Conservation (phyloP, 2,797 vertebrate genomes). For the Schizopygopsis pylzovi region DNA sequence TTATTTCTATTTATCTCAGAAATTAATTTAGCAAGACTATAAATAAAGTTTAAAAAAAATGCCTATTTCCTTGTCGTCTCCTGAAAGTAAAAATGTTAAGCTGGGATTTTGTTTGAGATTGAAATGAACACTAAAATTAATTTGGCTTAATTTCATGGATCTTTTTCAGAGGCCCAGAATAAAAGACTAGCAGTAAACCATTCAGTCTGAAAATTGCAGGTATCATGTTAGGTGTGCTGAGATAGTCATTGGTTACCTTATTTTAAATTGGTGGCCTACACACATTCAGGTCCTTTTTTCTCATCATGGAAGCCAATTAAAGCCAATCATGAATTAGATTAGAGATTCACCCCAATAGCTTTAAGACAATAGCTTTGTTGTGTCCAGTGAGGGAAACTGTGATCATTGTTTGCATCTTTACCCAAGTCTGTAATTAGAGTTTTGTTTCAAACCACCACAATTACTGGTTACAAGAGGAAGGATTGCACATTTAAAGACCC, state of each 20-base stretch:
- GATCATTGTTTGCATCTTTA: slow-evolving; percentile 52
- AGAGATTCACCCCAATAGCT: neutral
- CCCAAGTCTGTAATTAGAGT: slow-evolving; percentile 65
- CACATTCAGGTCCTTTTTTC: neutral
- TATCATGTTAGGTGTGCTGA: slow-evolving; percentile 1
- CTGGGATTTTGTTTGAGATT: neutral
- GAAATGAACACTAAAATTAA: neutral
- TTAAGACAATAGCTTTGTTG: slow-evolving; percentile 39
- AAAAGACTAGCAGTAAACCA: neutral
- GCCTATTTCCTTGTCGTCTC: slow-evolving; percentile 6
- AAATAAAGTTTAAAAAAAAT: slow-evolving; percentile 70
- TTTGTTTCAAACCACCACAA: slow-evolving; percentile 65
- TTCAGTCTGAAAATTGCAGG: slow-evolving; percentile 16
- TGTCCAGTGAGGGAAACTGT: slow-evolving; percentile 44
- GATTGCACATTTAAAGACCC: slow-evolving; percentile 50
- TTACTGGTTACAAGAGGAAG: slow-evolving; percentile 47
- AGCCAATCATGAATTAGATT: neutral
- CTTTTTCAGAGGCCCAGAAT: neutral
- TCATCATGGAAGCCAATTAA: slow-evolving; percentile 15
- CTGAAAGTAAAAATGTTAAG: neutral
- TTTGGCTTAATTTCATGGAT: neutral
- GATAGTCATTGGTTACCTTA: slow-evolving; percentile 3
- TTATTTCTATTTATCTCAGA: slow-evolving; percentile 36
- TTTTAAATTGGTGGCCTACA: slow-evolving; percentile 19
- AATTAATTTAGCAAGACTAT: slow-evolving; percentile 39